These are phyloP conservation scores for Oligia latruncula DNA, from an alignment of 2,888 invertebrate genomes.

Conservation along the genomic window DNA sequence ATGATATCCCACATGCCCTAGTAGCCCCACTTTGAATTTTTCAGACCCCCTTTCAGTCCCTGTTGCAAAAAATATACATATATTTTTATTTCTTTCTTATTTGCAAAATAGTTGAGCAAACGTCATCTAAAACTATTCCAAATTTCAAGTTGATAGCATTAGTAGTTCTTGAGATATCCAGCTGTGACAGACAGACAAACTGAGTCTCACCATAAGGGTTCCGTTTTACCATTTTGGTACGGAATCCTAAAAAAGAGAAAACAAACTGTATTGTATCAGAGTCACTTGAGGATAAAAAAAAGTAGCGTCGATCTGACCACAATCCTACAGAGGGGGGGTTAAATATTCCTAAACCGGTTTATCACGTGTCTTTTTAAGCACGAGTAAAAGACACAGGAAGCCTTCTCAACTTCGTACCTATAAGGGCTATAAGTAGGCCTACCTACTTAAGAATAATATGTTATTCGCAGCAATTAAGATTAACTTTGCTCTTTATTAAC, in stretches of 20 bases:
- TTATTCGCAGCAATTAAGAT: background rate
- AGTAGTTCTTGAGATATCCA: too few relatives aligned
- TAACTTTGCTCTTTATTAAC: background rate
- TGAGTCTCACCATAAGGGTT: too few relatives aligned
- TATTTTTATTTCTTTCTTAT: too few relatives aligned
- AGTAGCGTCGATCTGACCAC: background rate
- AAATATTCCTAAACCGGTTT: slow-evolving; percentile 34
- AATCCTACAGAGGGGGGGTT: background rate
- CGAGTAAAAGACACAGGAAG: slow-evolving; percentile 25
- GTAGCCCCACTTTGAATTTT: too few relatives aligned
- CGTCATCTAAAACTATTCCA: too few relatives aligned
- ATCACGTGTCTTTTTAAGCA: slow-evolving; percentile 13
- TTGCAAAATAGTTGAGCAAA: too few relatives aligned
- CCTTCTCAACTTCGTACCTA: background rate
- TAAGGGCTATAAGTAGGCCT: background rate
- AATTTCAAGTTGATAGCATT: too few relatives aligned
- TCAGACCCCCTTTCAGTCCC: too few relatives aligned
- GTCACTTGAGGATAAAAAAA: slow-evolving; percentile 34
- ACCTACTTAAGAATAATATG: background rate
- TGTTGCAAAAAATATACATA: too few relatives aligned
- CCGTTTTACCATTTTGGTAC: too few relatives aligned
- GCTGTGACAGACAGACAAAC: too few relatives aligned
- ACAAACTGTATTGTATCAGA: slow-evolving; percentile 4
- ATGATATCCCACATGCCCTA: too few relatives aligned
- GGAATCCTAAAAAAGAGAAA: background rate